Evolutionary conservation across 2,113 vertebrate genomes (phyloP), one percentile per base, ranked within the genome.

Genomic region (Cranoglanis bouderius): DNA sequence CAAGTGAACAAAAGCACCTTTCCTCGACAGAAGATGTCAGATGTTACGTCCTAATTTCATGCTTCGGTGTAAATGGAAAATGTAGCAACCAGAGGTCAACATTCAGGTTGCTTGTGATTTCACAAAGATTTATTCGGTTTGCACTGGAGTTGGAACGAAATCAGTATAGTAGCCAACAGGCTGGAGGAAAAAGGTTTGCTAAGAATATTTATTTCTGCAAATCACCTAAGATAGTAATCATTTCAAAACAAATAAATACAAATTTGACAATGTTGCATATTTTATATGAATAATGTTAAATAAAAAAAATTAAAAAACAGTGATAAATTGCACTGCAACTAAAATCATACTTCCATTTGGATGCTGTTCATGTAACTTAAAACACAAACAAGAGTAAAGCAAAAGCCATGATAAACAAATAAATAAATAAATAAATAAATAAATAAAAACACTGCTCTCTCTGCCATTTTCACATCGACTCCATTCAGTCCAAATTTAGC

Each of bases 41-140:
- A 18, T 35, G 63, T 67, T 49, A 12, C n/a, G 32, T 74, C 10
- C 32, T 74, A 85, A 85, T 85, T 85, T 85, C 32, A 72, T 14
- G 14, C 19, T 38, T 74, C 32, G 26, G 65, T 72, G 67, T 74
- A 74, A 74, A 53, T 55, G 65, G 14, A 85, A 85, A 85, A 72
- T 74, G 49, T 24, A 74, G 55, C n/a, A 53, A 67, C 19, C 46
- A 65, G 18, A 75, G 51, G 51, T 85, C 53, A 26, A 77, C 7
- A 21, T 32, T 77, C 51, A 77, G 53, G 38, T 18, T 43, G 55
- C 70, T 21, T 75, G 18, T 21, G 32, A 26, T 82, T 85, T 70
- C 84, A n/a, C 40, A 84, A 67, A 67, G 82, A 46, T 18, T 49
- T 70, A 78, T 78, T n/a, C 46, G 16, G 5, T 6, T 51, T 78